Conservation (phyloP, 2,888 invertebrate genomes). For the Lydus trimaculatus region DNA sequence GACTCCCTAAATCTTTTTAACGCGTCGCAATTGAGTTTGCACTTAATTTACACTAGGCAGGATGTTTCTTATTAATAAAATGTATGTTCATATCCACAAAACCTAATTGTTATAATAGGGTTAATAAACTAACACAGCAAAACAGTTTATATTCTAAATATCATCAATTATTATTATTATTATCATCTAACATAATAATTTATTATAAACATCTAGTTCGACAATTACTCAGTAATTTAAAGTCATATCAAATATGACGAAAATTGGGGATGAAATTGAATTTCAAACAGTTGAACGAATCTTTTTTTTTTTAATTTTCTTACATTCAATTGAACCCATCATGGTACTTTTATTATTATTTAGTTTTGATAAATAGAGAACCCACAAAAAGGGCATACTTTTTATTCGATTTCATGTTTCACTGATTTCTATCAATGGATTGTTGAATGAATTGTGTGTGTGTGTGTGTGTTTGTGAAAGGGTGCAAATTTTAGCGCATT, state of each 20-base stretch:
- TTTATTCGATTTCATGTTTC: background rate
- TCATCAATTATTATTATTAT: background rate
- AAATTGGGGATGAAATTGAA: background rate
- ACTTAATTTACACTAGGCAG: conserved; percentile 52
- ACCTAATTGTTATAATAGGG: conserved; percentile 48
- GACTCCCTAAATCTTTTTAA: conserved; percentile 49
- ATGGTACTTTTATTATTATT: background rate
- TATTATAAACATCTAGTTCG: conserved; percentile 11
- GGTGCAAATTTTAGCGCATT: conserved; percentile 5
- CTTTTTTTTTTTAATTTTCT: background rate
- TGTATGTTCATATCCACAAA: conserved; percentile 45
- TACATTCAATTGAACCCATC: background rate
- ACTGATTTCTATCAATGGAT: conserved; percentile 1
- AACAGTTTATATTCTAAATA: conserved; percentile 28
- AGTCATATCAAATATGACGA: too few species aligned
- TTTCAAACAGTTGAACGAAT: background rate
- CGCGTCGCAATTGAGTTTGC: conserved; percentile 53
- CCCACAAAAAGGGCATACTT: conserved; percentile 4
- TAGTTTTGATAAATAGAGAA: background rate
- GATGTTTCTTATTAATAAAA: conserved; percentile 48
- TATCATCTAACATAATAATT: conserved; percentile 16
- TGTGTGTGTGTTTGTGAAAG: background rate
- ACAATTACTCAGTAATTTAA: background rate
- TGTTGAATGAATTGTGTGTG: background rate
- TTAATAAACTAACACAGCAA: conserved; percentile 47